A percentile compares a stretch with the other conserved stretches of the same genome.
Conservation (phyloP, 2,797 vertebrate genomes). For the Loris lydekkerianus region DNA sequence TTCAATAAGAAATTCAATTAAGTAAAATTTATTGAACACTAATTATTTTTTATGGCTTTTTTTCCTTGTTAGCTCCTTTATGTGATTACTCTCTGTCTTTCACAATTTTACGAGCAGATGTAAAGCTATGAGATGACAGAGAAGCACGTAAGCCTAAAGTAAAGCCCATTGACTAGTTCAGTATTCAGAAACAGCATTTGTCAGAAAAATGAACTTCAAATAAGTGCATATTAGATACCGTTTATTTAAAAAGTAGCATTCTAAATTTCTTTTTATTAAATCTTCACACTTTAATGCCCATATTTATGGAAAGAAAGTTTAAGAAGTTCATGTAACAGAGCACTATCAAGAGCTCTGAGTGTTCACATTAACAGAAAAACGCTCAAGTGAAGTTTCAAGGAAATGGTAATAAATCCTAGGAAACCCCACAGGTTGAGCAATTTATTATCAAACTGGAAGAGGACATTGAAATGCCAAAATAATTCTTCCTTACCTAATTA, state of each 20-base stretch:
- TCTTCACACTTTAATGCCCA: slow-evolving; percentile 24
- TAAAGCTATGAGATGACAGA: neutral
- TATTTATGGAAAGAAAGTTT: slow-evolving; percentile 31
- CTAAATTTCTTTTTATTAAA: slow-evolving; percentile 35
- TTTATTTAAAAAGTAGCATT: slow-evolving; percentile 39
- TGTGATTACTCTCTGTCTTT: neutral
- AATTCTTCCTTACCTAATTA: slow-evolving; percentile 15
- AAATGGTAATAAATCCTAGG: slow-evolving; percentile 49
- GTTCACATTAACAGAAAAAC: neutral
- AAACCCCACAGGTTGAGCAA: slow-evolving; percentile 11
- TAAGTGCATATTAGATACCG: neutral
- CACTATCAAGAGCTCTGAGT: neutral
- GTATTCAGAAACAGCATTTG: neutral
- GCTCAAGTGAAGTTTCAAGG: slow-evolving; percentile 49
- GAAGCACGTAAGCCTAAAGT: neutral
- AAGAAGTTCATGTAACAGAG: slow-evolving; percentile 3
- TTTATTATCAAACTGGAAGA: slow-evolving; percentile 22
- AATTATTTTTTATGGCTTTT: neutral
- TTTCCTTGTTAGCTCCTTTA: neutral
- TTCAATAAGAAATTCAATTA: slow-evolving; percentile 34
- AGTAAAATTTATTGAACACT: neutral
- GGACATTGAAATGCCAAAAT: slow-evolving; percentile 17
- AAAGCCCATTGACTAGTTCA: neutral
- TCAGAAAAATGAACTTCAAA: slow-evolving; percentile 44
- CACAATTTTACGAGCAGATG: slow-evolving; percentile 1